Percentiles rank a stretch among this genome's conserved stretches.
Evolutionary conservation across 2,797 vertebrate genomes (phyloP).

Genomic region (Fratercula arctica): DNA sequence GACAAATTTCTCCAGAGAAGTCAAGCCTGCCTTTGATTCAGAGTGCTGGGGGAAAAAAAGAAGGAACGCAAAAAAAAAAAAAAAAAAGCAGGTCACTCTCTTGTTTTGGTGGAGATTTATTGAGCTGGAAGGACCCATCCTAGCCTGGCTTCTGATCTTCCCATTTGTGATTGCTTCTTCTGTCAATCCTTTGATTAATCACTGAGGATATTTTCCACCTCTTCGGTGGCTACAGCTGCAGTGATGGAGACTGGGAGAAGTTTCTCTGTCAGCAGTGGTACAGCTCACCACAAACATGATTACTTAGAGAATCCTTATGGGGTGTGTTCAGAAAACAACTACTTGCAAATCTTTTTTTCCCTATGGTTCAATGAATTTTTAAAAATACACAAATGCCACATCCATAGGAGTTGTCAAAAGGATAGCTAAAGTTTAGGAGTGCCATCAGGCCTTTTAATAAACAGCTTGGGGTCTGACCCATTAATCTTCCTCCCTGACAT

Average conservation of each 20-base stretch:
- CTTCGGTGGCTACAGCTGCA: neutral
- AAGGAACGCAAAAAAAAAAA: neutral
- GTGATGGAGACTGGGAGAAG: neutral
- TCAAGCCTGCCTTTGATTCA: neutral
- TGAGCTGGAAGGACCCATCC: neutral
- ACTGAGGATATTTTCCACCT: neutral
- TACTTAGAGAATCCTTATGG: neutral
- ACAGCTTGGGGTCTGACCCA: neutral
- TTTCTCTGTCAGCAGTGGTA: neutral
- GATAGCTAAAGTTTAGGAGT: neutral
- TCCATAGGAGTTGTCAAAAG: neutral
- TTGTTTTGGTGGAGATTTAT: neutral
- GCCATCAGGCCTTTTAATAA: neutral
- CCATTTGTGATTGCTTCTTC: neutral
- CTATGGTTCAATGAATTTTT: neutral
- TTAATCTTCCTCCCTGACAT: neutral
- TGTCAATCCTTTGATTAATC: neutral
- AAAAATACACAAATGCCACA: neutral
- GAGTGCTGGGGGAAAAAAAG: neutral
- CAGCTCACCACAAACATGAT: fast-evolving
- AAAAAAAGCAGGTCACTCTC: neutral
- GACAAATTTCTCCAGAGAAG: neutral
- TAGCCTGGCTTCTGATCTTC: neutral
- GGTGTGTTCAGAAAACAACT: neutral
- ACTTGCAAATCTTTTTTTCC: neutral